Evolutionary conservation across 2,888 invertebrate species (phyloP), one percentile per base, ranked within the genome.

Genomic region (Oxytorus armatus): DNA sequence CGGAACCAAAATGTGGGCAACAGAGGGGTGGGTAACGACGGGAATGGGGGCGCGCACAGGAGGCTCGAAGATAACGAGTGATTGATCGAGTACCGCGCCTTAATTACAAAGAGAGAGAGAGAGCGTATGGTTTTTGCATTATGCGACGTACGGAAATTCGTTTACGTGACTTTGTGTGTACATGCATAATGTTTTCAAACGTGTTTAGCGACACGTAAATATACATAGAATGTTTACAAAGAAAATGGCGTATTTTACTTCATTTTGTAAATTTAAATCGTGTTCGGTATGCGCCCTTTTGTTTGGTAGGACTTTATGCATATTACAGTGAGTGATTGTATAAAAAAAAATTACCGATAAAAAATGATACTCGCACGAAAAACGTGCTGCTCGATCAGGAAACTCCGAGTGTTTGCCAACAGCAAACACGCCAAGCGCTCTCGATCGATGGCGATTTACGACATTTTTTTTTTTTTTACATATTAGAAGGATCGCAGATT

Each of bases 31-130:
- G n/a, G n/a, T n/a, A n/a, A n/a, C 59, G 57, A 44, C 44, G 61
- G 21, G 73, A 25, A 42, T 29, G 14, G 51, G 11, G 21, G 21
- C 53, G 55, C 23, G 21, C 53, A 49, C 23, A 59, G 61, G 66
- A 75, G 51, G 75, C 79, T 70, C n/a, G 44, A 36, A 63, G 80
- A 80, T 80, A 77, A 80, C 77, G 72, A 77, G 76, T 77, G 80
- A 80, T 80, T 77, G 80, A 80, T 80, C 73, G 80, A 80, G 61
- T 69, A 69, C 63, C 77, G 80, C 66, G 55, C 80, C 77, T 80
- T 80, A 77, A 80, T 80, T 80, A 80, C 73, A 80, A 42, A 25
- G 68, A 80, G 51, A 25, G 68, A 68, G 55, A 61, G 68, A 68
- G 68, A 4, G 3, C 39, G 61, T 77, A 77, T 68, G 75, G 44